A percentile compares a stretch with the other conserved stretches of the same genome.
phyloP scores from a whole-genome alignment of 2,797 vertebrate species.

The Antennarius maculatus region DNA sequence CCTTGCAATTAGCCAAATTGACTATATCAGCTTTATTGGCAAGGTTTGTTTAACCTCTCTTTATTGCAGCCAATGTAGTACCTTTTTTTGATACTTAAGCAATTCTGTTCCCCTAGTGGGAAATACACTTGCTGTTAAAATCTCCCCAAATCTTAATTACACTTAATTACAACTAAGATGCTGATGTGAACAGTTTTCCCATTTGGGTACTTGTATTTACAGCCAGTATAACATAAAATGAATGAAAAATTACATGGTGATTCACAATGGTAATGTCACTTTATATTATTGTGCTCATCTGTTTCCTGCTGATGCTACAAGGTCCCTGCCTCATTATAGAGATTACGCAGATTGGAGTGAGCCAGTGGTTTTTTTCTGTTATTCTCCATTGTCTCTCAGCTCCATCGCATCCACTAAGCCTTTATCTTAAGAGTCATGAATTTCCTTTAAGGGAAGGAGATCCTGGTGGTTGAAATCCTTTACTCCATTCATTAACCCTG shows the following conservation, averaged over 20 bases:
- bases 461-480: slow-evolving; percentile 38
- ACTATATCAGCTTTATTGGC: neutral
- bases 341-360: slow-evolving; percentile 1
- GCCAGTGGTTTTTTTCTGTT: neutral
- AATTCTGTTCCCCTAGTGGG: neutral
- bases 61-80: slow-evolving; percentile 14
- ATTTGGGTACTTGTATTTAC: neutral
- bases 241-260: neutral
- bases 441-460: slow-evolving; percentile 33
- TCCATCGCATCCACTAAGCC: slow-evolving; percentile 10
- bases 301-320: slow-evolving; percentile 2
- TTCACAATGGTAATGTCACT: slow-evolving; percentile 7
- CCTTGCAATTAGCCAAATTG: slow-evolving; percentile 5
- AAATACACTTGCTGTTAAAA: slow-evolving; percentile 8
- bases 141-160: slow-evolving; percentile 14
- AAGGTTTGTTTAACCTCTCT: slow-evolving; percentile 5
- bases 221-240: neutral
- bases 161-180: neutral
- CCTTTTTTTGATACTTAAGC: neutral
- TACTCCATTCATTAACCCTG: slow-evolving; percentile 54
- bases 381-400: slow-evolving; percentile 21
- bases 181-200: slow-evolving; percentile 3
- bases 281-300: neutral
- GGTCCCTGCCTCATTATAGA: neutral
- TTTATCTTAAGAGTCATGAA: slow-evolving; percentile 25